phyloP scores from a whole-genome alignment of 1,140 invertebrate species.

The Chironomus tepperi region DNA sequence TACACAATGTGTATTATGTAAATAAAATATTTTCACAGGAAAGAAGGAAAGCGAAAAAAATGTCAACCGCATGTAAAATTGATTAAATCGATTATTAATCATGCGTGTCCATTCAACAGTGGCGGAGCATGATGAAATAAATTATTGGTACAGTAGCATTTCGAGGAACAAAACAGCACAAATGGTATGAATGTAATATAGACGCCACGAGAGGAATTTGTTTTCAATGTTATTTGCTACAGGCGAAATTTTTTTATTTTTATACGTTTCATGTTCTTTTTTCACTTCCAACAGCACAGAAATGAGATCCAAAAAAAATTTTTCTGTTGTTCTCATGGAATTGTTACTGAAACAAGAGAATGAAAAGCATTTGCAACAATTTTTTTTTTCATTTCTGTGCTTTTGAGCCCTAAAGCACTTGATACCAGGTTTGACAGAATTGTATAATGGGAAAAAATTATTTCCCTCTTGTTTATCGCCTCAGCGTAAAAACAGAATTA shows the following conservation, averaged over 20 bases:
- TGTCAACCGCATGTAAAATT: conserved; percentile 8
- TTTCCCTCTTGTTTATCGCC: background rate
- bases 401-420: background rate
- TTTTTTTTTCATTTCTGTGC: background rate
- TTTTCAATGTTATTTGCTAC: background rate
- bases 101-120: background rate
- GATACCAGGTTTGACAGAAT: conserved; percentile 1
- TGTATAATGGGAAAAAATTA: background rate
- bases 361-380: background rate
- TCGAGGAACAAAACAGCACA: background rate
- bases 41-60: background rate
- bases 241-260: background rate
- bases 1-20: too few species aligned
- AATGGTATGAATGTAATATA: background rate
- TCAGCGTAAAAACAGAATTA: background rate
- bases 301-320: background rate
- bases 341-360: background rate
- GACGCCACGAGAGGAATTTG: background rate
- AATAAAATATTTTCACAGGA: too few species aligned
- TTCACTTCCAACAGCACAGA: background rate
- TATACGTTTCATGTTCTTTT: background rate
- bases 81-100: conserved; percentile 14
- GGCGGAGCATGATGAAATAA: background rate
- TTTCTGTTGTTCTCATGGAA: background rate
- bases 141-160: background rate